Evolutionary conservation across 2,888 invertebrate genomes (phyloP).

Genomic region (Stramonita haemastoma): DNA sequence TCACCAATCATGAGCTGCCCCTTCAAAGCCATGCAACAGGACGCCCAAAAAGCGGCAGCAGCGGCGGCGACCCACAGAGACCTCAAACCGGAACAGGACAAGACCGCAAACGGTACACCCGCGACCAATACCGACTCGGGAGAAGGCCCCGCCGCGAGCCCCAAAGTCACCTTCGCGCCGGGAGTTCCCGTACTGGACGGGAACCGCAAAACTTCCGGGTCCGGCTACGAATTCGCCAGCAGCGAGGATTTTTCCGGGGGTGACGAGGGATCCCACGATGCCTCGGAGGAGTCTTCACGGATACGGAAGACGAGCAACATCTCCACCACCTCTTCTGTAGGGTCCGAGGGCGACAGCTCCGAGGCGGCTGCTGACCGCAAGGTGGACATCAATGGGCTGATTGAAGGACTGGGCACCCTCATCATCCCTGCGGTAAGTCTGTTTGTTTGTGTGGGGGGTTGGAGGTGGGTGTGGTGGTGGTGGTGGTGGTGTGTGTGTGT

Average conservation of each 20-base stretch:
- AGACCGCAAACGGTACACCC: conserved; percentile 23
- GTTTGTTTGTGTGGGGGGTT: not conserved
- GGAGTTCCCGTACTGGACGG: conserved; percentile 27
- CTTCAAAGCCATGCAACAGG: conserved; percentile 31
- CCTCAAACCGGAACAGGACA: not conserved
- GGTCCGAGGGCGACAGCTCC: conserved; percentile 57
- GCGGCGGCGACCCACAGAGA: not conserved
- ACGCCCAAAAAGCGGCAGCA: not conserved
- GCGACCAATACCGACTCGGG: not conserved
- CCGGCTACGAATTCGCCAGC: not conserved
- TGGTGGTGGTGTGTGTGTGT: not conserved
- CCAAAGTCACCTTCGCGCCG: conserved; percentile 20
- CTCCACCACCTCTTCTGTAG: conserved; percentile 62
- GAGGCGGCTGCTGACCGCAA: conserved; percentile 17
- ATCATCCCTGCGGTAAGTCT: conserved; percentile 67
- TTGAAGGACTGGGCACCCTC: conserved; percentile 69
- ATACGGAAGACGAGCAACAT: conserved; percentile 63
- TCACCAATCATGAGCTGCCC: conserved; percentile 39
- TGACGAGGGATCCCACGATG: conserved; percentile 33
- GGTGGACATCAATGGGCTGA: conserved; percentile 63
- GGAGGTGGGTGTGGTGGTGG: not conserved
- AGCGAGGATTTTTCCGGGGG: not conserved
- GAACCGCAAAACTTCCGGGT: not conserved
- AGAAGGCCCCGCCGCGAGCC: not conserved
- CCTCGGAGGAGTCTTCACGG: not conserved